Evolutionary conservation across 2,113 vertebrate genomes (phyloP).

Genomic region (Excalfactoria chinensis): DNA sequence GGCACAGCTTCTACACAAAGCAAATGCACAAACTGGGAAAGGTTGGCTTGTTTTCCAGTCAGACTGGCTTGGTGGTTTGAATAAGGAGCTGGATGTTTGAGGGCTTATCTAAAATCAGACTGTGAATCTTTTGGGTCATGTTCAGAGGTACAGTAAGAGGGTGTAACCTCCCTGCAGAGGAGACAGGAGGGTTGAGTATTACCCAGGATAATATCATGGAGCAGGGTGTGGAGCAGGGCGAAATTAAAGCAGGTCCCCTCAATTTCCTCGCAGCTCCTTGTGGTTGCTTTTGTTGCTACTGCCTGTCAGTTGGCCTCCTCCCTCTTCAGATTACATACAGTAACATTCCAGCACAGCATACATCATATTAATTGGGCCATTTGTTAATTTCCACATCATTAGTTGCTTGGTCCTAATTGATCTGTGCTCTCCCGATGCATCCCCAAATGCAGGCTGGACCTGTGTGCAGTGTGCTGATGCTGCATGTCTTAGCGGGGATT

Average conservation of each 20-base stretch:
- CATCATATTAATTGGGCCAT: conserved; percentile 7
- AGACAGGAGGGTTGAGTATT: conserved; percentile 34
- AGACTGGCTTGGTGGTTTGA: conserved; percentile 55
- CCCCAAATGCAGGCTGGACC: conserved; percentile 12
- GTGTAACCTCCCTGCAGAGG: conserved; percentile 50
- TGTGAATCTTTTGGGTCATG: neutral
- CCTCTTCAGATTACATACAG: neutral
- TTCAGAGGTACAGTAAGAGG: conserved; percentile 59
- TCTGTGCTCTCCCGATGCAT: neutral
- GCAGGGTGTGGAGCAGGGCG: conserved; percentile 31
- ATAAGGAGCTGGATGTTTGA: neutral
- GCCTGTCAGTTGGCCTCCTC: conserved; percentile 17
- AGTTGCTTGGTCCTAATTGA: conserved; percentile 7
- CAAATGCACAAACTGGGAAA: neutral
- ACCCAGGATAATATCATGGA: conserved; percentile 7
- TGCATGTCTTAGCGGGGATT: accelerated
- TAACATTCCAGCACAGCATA: neutral
- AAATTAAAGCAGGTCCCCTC: conserved; percentile 13
- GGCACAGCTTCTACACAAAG: neutral
- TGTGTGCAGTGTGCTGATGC: neutral
- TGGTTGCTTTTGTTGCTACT: conserved; percentile 20
- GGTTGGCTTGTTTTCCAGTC: conserved; percentile 22
- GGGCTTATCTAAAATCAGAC: conserved; percentile 53
- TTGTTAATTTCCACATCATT: conserved; percentile 22
- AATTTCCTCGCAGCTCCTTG: conserved; percentile 10